phyloP scores from a whole-genome alignment of 2,113 vertebrate genomes.

The Oophaga pumilio region DNA sequence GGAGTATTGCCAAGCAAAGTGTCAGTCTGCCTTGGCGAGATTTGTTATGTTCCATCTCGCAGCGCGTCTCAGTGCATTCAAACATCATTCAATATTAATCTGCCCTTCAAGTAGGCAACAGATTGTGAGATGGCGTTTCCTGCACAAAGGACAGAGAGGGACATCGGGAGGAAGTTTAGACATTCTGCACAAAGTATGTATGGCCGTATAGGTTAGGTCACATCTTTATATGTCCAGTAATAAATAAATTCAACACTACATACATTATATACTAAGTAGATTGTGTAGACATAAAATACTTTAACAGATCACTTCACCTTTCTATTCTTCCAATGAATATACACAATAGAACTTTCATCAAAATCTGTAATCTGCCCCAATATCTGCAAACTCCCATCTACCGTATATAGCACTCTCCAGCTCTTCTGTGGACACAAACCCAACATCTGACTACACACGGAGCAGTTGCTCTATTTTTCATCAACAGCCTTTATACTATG shows the following conservation, averaged over 20 bases:
- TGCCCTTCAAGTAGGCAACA: constrained; percentile 1
- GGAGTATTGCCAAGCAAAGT: background rate
- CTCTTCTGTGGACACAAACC: no score
- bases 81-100: constrained; percentile 43
- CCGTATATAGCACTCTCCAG: no score
- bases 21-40: background rate
- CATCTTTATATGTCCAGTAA: background rate
- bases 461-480: no score
- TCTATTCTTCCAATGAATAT: no score
- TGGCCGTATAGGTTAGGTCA: background rate
- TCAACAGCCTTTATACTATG: no score
- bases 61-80: background rate
- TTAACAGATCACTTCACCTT: no score
- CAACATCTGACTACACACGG: no score
- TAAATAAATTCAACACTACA: background rate
- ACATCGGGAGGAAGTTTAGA: constrained; percentile 4
- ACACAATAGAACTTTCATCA: no score
- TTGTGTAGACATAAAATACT: no score
- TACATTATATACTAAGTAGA: background rate
- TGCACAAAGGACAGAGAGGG: background rate
- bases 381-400: no score
- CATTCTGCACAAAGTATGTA: background rate
- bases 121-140: background rate
- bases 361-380: no score
- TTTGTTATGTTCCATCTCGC: background rate